Conservation (phyloP, 1,140 invertebrate species). For the Aphaenogaster rudis region DNA sequence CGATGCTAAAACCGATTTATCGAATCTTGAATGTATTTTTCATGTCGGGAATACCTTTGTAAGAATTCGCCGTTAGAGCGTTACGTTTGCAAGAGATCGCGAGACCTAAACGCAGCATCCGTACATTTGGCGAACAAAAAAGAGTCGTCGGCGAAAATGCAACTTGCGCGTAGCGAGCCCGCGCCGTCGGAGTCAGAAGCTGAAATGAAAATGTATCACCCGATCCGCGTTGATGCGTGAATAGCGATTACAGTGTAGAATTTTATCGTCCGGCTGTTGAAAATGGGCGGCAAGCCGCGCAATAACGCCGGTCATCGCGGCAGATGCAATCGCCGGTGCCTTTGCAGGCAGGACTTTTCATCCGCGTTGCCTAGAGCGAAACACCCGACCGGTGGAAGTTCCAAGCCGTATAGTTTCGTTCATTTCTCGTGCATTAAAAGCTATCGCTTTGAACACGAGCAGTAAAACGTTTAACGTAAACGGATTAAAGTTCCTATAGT, state of each 20-base stretch:
- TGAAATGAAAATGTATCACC: slow-evolving; percentile 19
- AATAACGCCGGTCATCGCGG: slow-evolving; percentile 21
- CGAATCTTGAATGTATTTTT: not conserved
- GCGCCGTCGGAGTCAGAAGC: not conserved
- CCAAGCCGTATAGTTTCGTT: slow-evolving; percentile 45
- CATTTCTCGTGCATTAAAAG: slow-evolving; percentile 61
- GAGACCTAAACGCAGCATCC: not conserved
- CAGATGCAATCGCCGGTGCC: not conserved
- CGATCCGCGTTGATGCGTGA: slow-evolving; percentile 33
- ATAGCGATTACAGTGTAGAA: slow-evolving; percentile 32
- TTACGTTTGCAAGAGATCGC: not conserved
- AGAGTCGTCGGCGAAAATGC: not conserved
- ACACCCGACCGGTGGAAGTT: not conserved
- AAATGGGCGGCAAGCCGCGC: slow-evolving; percentile 34
- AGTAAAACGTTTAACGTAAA: slow-evolving; percentile 61
- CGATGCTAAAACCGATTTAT: not conserved
- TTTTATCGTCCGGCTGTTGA: slow-evolving; percentile 21
- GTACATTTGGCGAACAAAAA: not conserved
- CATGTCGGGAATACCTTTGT: not conserved
- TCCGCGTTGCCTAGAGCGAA: not conserved
- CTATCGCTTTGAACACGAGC: slow-evolving; percentile 55
- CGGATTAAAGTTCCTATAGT: slow-evolving; percentile 54
- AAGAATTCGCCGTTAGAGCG: not conserved
- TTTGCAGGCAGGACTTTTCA: slow-evolving; percentile 37
- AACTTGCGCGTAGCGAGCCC: not conserved